Base-by-base conservation (phyloP, 2,113 vertebrate species). In the Thinocorus orbignyianus region DNA sequence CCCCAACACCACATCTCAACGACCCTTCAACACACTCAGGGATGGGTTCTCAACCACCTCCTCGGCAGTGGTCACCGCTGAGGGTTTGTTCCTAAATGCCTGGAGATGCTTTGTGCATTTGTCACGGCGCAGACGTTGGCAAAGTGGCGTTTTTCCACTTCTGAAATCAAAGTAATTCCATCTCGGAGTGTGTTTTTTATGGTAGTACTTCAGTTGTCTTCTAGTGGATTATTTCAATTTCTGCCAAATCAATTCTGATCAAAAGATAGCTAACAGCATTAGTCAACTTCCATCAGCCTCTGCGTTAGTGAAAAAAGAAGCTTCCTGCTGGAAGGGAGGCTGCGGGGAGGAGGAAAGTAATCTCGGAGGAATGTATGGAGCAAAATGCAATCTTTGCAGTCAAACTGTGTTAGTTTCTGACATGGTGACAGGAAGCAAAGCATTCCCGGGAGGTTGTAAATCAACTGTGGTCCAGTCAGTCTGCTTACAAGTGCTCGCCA, bases 151-250 rank as follows among this genome's bases (percentile, higher is more conserved):
- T 78, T 89, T 80, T 64, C 81, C 35, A 18, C 62, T 83, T 54
- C 17, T 65, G 76, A 73, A 89, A 88, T 23, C 25, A 42, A 92
- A 87, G 54, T 42, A 35, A 77, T 71, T 81, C 78, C 42, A 0
- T 72, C 55, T 62, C 17, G 79, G 41, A 61, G 51, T 74, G 62
- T 0, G 2, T 80, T 93, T 84, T 85, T 85, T 80, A 7, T 76
- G 73, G 62, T 30, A 52, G 76, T 77, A 52, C n/a, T 92, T 64
- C 17, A 25, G 49, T 68, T 95, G 74, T 65, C 76, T 90, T 89
- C 57, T 48, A 58, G 49, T 31, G 94, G 69, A 85, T 91, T 46
- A 89, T 92, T 92, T 92, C 77, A 70, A 10, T 86, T 94, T 72
- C 92, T 80, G 74, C 70, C 94, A 94, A 87, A 94, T 51, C 73